Evolutionary conservation across 1,140 invertebrate genomes (phyloP).

Genomic region (Hermetia illucens): DNA sequence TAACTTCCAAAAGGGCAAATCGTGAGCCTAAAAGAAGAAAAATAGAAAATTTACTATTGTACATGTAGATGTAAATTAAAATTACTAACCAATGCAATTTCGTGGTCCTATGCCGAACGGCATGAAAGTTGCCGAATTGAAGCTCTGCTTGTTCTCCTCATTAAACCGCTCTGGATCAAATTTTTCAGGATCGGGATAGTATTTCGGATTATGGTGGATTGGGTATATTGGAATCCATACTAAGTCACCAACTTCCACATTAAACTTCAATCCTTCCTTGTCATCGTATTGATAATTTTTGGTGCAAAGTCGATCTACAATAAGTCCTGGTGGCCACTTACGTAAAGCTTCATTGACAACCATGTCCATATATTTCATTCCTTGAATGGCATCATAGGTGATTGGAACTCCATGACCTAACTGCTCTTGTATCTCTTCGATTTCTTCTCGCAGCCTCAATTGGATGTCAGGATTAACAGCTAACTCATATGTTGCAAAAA

Average conservation of each 20-base stretch:
- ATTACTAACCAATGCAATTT: slow-evolving; percentile 35
- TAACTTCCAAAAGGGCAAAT: slow-evolving; percentile 34
- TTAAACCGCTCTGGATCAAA: no score
- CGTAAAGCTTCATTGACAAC: slow-evolving; percentile 35
- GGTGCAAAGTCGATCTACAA: slow-evolving; percentile 33
- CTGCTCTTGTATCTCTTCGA: slow-evolving; percentile 31
- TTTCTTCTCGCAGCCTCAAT: slow-evolving; percentile 38
- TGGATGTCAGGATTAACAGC: slow-evolving; percentile 38
- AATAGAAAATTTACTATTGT: slow-evolving; percentile 8
- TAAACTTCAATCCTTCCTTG: slow-evolving; percentile 12
- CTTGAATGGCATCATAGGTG: slow-evolving; percentile 22
- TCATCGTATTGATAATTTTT: slow-evolving; percentile 19
- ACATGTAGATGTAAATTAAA: no score
- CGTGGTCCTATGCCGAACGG: slow-evolving; percentile 40
- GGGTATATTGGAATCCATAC: slow-evolving; percentile 32
- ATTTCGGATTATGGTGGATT: slow-evolving; percentile 36
- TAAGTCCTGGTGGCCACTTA: slow-evolving; percentile 39
- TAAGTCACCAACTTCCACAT: slow-evolving; percentile 9
- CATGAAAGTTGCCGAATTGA: slow-evolving; percentile 32
- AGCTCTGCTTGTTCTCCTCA: slow-evolving; percentile 37
- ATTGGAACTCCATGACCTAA: slow-evolving; percentile 21
- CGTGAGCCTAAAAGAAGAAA: slow-evolving; percentile 30
- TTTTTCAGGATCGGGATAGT: slow-evolving; percentile 37
- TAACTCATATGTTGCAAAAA: slow-evolving; percentile 30
- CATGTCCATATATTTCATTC: slow-evolving; percentile 27